A percentile compares a stretch with the other conserved stretches of the same genome.
Conservation (phyloP, 2,888 invertebrate species). For the Xylota segnis region DNA sequence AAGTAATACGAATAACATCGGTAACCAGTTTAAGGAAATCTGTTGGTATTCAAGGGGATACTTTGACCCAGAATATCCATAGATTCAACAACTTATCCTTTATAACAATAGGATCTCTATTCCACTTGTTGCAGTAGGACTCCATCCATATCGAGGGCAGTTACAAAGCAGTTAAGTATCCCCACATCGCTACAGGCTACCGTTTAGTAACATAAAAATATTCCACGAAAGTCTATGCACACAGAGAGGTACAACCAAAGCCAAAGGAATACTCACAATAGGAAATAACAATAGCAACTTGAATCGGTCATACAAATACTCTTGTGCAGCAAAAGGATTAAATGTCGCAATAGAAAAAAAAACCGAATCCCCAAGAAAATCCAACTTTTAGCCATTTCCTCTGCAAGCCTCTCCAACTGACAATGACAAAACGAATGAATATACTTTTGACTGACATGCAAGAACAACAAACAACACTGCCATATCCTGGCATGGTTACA, state of each 20-base stretch:
- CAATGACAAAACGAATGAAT: constrained; percentile 47
- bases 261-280: neutral
- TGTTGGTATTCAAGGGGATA: no score
- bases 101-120: no score
- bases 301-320: neutral
- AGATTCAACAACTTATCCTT: no score
- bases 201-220: no score
- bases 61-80: no score
- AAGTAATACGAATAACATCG: no score
- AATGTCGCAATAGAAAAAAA: neutral
- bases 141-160: no score
- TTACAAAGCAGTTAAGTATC: no score
- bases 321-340: neutral
- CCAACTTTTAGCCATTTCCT: constrained; percentile 41
- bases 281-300: constrained; percentile 3
- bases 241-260: neutral
- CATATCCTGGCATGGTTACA: constrained; percentile 8
- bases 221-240: neutral
- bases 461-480: constrained; percentile 24
- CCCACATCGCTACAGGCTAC: no score
- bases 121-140: no score
- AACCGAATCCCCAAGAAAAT: constrained; percentile 18
- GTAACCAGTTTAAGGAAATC: no score
- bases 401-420: constrained; percentile 18
- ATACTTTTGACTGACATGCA: constrained; percentile 50